Conservation (phyloP, 1,140 invertebrate genomes). For the Drosophila seguyi region DNA sequence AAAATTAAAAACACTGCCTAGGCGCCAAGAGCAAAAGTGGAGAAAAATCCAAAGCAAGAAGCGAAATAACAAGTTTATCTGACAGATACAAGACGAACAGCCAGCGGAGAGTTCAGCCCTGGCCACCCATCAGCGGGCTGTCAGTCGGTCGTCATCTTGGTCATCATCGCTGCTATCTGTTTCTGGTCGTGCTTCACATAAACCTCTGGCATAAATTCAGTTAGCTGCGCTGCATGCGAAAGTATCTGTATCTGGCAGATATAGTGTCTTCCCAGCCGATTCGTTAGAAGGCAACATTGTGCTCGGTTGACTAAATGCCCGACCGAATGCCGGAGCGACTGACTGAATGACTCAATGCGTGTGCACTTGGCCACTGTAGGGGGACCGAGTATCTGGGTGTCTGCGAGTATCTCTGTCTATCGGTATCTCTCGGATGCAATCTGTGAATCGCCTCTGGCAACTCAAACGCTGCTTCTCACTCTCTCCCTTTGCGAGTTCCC, state of each 20-base stretch:
- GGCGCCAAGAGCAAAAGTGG: conserved; percentile 24
- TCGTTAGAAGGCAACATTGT: conserved; percentile 71
- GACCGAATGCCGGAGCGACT: conserved; percentile 45
- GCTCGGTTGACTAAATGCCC: conserved; percentile 71
- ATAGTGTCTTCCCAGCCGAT: conserved; percentile 52
- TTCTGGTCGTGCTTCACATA: conserved; percentile 50
- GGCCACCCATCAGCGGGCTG: conserved; percentile 65
- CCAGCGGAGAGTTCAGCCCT: conserved; percentile 53
- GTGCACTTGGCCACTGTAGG: conserved; percentile 64
- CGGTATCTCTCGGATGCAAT: conserved; percentile 37
- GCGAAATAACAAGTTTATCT: conserved; percentile 41
- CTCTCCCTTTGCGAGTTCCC: not conserved
- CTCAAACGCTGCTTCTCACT: conserved; percentile 11
- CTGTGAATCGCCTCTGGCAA: conserved; percentile 40
- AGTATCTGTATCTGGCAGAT: conserved; percentile 78
- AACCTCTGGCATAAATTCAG: conserved; percentile 78
- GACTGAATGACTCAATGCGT: conserved; percentile 57
- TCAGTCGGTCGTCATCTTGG: conserved; percentile 48
- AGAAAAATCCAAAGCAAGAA: conserved; percentile 7
- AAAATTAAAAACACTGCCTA: conserved; percentile 71
- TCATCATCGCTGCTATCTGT: conserved; percentile 17
- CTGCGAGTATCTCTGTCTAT: conserved; percentile 8
- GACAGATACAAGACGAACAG: conserved; percentile 48
- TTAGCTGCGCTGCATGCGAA: conserved; percentile 76
- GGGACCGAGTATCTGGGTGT: not conserved